A percentile compares a stretch with the other conserved stretches of the same genome.
Evolutionary conservation across 2,888 invertebrate genomes (phyloP).

Genomic region (Phyto melanocephala): DNA sequence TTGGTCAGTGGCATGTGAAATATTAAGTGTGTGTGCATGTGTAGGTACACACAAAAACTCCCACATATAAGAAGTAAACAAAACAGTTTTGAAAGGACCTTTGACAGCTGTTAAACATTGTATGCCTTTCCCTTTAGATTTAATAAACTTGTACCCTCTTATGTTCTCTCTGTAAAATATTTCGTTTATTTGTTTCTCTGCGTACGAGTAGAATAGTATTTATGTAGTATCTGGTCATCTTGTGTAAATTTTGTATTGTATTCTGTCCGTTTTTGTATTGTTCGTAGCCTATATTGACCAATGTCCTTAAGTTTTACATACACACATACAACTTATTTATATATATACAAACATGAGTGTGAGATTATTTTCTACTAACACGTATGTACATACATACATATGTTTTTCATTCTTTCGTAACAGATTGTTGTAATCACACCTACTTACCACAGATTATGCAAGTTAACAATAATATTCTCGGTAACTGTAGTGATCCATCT

Average conservation of each 20-base stretch:
- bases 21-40: slow-evolving; percentile 5
- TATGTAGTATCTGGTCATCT: slow-evolving; percentile 24
- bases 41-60: slow-evolving; percentile 5
- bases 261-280: slow-evolving; percentile 9
- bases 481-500: slow-evolving; percentile 47
- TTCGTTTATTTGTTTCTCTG: background rate
- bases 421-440: slow-evolving; percentile 73
- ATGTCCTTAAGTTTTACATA: slow-evolving; percentile 38
- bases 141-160: background rate
- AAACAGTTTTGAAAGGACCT: slow-evolving; percentile 34
- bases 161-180: background rate
- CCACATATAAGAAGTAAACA: slow-evolving; percentile 23
- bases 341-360: background rate
- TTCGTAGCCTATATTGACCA: slow-evolving; percentile 29
- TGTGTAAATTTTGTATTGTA: slow-evolving; percentile 10
- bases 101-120: slow-evolving; percentile 55
- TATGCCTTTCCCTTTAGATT: slow-evolving; percentile 36
- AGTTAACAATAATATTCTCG: slow-evolving; percentile 68
- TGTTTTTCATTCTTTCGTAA: slow-evolving; percentile 51
- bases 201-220: background rate
- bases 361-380: background rate
- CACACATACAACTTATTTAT: background rate
- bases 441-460: slow-evolving; percentile 77
- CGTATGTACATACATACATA: background rate
- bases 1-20: slow-evolving; percentile 7